phyloP scores from a whole-genome alignment of 92 coral and sea anemone species.

The Epizoanthus rinbou region DNA sequence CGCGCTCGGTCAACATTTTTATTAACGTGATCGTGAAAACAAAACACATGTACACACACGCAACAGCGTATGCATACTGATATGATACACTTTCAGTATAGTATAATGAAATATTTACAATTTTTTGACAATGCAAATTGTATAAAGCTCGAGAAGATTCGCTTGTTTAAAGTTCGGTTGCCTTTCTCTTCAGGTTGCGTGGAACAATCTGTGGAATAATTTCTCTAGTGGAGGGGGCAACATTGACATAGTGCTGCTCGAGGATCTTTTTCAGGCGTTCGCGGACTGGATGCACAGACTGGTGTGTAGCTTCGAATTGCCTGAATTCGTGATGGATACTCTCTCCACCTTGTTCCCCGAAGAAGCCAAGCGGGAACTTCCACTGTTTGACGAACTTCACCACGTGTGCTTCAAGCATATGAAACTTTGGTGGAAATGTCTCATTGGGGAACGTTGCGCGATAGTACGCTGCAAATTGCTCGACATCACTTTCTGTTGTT shows the following conservation, averaged over 20 bases:
- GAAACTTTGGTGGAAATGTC: slow-evolving; percentile 8
- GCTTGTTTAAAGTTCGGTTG: background rate
- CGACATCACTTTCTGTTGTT: slow-evolving; percentile 8
- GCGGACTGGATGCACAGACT: slow-evolving; percentile 5
- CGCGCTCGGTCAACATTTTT: background rate
- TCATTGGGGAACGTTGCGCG: slow-evolving; percentile 4
- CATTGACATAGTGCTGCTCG: slow-evolving; percentile 5
- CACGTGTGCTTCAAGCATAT: slow-evolving; percentile 13
- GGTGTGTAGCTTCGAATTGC: slow-evolving; percentile 10
- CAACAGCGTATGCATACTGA: background rate
- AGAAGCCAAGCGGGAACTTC: background rate
- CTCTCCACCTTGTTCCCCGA: slow-evolving; percentile 10
- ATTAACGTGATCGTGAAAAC: background rate
- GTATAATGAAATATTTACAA: background rate
- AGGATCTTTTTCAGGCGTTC: slow-evolving; percentile 7
- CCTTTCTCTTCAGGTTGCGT: slow-evolving; percentile 21
- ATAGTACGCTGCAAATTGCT: slow-evolving; percentile 2
- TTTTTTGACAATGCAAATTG: background rate
- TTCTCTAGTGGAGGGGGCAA: background rate
- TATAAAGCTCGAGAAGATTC: background rate
- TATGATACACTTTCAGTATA: background rate
- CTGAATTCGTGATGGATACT: background rate
- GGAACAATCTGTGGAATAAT: slow-evolving; percentile 7
- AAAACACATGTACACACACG: background rate
- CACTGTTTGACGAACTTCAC: background rate